phyloP scores from a whole-genome alignment of 2,797 vertebrate genomes.

The Sebastes iracundus region DNA sequence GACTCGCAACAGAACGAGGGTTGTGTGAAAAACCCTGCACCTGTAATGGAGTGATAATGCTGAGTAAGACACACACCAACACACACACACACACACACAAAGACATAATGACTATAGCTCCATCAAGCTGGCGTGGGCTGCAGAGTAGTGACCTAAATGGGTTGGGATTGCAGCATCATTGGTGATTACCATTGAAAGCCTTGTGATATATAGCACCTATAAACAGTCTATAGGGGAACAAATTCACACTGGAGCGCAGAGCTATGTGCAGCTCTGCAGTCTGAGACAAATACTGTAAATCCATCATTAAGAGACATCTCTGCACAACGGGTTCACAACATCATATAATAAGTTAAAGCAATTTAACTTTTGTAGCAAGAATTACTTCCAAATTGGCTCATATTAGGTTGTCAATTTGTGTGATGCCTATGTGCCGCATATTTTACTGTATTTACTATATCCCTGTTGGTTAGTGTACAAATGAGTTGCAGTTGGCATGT shows the following conservation, averaged over 20 bases:
- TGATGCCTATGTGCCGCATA: neutral
- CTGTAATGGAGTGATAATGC: slow-evolving; percentile 77
- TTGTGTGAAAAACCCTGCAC: slow-evolving; percentile 54
- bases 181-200: slow-evolving; percentile 69
- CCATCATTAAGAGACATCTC: slow-evolving; percentile 27
- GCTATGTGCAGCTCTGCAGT: slow-evolving; percentile 1
- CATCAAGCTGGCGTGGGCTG: slow-evolving; percentile 56
- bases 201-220: slow-evolving; percentile 63
- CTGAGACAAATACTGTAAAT: slow-evolving; percentile 31
- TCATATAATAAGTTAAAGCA: neutral
- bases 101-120: slow-evolving; percentile 66
- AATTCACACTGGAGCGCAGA: slow-evolving; percentile 15
- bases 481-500: neutral
- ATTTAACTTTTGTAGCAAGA: neutral
- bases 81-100: neutral
- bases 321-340: neutral
- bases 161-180: slow-evolving; percentile 68
- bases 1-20: slow-evolving; percentile 32
- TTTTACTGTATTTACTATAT: neutral
- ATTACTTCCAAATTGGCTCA: neutral
- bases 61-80: slow-evolving; percentile 64
- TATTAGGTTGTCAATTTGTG: neutral
- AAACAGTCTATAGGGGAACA: slow-evolving; percentile 48
- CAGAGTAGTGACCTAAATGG: slow-evolving; percentile 68
- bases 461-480: neutral